Percentiles rank a stretch among this genome's conserved stretches.
phyloP scores from a whole-genome alignment of 2,888 invertebrate species.

The Platycheirus albimanus region DNA sequence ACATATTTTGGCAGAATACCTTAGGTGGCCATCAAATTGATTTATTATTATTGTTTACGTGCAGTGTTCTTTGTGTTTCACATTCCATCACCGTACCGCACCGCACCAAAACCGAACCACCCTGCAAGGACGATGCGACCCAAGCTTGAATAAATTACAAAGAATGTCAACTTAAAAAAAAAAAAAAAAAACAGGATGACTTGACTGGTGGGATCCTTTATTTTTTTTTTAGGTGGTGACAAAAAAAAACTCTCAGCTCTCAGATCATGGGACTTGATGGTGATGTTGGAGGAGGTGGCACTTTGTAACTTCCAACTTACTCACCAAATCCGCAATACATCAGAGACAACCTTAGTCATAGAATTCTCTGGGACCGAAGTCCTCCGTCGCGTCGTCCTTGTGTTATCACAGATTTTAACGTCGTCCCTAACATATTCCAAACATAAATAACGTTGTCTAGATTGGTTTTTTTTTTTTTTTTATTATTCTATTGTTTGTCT shows the following conservation, averaged over 20 bases:
- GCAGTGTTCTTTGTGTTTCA: conserved; percentile 43
- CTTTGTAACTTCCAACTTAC: conserved; percentile 64
- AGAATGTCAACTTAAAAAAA: conserved; percentile 49
- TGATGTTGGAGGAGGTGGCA: conserved; percentile 28
- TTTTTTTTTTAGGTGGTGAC: conserved; percentile 32
- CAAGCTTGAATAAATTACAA: conserved; percentile 67
- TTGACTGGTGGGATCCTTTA: conserved; percentile 7
- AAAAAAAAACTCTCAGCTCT: conserved; percentile 9
- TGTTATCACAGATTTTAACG: conserved; percentile 70
- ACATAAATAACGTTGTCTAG: conserved; percentile 65
- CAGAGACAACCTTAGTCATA: conserved; percentile 22
- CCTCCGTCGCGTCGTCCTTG: conserved; percentile 43
- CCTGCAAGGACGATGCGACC: too few species aligned
- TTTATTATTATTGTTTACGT: conserved; percentile 73
- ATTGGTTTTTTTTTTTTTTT: conserved; percentile 13
- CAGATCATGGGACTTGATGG: neutral
- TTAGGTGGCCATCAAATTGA: conserved; percentile 73
- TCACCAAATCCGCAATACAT: conserved; percentile 60
- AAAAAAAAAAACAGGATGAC: conserved; percentile 15
- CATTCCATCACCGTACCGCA: conserved; percentile 50
- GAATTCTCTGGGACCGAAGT: conserved; percentile 15
- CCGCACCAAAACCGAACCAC: neutral
- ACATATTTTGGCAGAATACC: neutral
- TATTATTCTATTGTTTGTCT: neutral
- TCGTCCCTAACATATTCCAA: conserved; percentile 66